Evolutionary conservation across 2,113 vertebrate genomes (phyloP).

Genomic region (Spea multiplicata): DNA sequence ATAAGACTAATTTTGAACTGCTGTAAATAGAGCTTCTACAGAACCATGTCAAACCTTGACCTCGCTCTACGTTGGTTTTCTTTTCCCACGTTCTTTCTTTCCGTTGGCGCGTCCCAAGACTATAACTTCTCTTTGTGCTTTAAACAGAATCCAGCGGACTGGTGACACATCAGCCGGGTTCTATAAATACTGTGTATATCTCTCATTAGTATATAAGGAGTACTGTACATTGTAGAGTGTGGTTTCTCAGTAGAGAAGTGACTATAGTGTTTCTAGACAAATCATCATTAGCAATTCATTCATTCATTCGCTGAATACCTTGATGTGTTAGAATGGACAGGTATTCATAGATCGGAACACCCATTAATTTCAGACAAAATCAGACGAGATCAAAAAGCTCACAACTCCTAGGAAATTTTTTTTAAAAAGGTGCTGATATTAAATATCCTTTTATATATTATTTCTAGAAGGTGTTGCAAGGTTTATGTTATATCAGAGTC

Average conservation of each 20-base stretch:
- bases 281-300: slow-evolving; percentile 84
- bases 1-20: slow-evolving; percentile 87
- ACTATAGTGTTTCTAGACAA: slow-evolving; percentile 84
- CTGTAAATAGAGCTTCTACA: slow-evolving; percentile 95
- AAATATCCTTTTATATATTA: slow-evolving; percentile 70
- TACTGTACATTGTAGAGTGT: slow-evolving; percentile 79
- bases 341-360: slow-evolving; percentile 80
- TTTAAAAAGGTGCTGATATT: slow-evolving; percentile 80
- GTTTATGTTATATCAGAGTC: slow-evolving; percentile 72
- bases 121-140: slow-evolving; percentile 84
- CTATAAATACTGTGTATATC: slow-evolving; percentile 87
- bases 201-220: slow-evolving; percentile 86
- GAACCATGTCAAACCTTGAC: slow-evolving; percentile 81
- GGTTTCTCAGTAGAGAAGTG: slow-evolving; percentile 89
- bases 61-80: slow-evolving; percentile 77
- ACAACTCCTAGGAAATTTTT: slow-evolving; percentile 68
- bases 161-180: slow-evolving; percentile 64
- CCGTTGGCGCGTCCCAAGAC: slow-evolving; percentile 78
- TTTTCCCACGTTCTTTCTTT: neutral
- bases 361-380: slow-evolving; percentile 61
- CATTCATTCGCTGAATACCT: slow-evolving; percentile 83
- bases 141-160: slow-evolving; percentile 73
- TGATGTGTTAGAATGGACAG: slow-evolving; percentile 79
- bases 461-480: slow-evolving; percentile 74
- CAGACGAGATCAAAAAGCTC: slow-evolving; percentile 53